Evolutionary conservation across 2,888 invertebrate genomes (phyloP).

Genomic region (Gnatocerus cornutus): DNA sequence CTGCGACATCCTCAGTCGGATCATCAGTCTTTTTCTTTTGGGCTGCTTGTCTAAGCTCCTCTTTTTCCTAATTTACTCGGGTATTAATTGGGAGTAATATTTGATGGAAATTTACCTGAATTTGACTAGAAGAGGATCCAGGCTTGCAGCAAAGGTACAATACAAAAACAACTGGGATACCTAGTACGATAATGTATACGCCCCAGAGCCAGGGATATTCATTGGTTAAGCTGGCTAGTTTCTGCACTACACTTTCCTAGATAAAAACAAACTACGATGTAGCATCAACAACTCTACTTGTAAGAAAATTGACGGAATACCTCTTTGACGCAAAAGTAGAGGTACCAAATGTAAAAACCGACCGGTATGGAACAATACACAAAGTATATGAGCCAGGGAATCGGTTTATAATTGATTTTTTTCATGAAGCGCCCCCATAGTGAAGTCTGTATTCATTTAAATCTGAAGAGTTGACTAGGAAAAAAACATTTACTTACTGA

Average conservation of each 20-base stretch:
- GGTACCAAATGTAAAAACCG: constrained; percentile 79
- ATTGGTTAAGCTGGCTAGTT: constrained; percentile 83
- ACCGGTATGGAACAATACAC: constrained; percentile 84
- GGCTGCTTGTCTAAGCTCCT: constrained; percentile 71
- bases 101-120: constrained; percentile 53
- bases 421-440: constrained; percentile 83
- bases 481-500: constrained; percentile 77
- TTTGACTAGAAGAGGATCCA: constrained; percentile 63
- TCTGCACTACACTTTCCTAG: constrained; percentile 87
- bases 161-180: constrained; percentile 85
- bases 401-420: constrained; percentile 85
- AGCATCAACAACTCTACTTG: constrained; percentile 17
- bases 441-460: constrained; percentile 68
- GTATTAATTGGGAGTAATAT: constrained; percentile 8
- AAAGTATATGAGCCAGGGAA: constrained; percentile 87
- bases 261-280: constrained; percentile 61
- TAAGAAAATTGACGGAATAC: constrained; percentile 69
- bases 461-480: not conserved
- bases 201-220: constrained; percentile 95
- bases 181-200: constrained; percentile 84
- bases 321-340: constrained; percentile 80
- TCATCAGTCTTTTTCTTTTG: constrained; percentile 84
- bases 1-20: constrained; percentile 76
- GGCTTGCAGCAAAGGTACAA: constrained; percentile 87
- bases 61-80: constrained; percentile 66